Percentiles rank a stretch among this genome's conserved stretches.
phyloP scores from a whole-genome alignment of 1,140 invertebrate genomes.

The Xylocopa sonorina region DNA sequence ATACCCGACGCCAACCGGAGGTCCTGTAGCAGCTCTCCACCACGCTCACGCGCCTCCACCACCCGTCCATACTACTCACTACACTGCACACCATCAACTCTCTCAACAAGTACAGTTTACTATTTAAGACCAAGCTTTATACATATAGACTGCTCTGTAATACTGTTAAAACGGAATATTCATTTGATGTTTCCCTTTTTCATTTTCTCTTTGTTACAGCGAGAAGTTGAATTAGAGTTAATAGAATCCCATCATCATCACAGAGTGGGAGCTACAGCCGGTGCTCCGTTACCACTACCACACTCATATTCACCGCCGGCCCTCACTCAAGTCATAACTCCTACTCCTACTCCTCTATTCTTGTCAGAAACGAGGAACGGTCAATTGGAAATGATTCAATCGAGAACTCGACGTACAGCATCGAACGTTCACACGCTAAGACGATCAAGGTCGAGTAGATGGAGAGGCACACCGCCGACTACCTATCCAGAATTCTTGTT shows the following conservation, averaged over 20 bases:
- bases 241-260: constrained; percentile 77
- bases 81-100: constrained; percentile 77
- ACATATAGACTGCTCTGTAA: neutral
- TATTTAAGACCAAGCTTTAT: neutral
- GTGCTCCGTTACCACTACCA: constrained; percentile 78
- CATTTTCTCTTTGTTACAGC: constrained; percentile 59
- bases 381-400: constrained; percentile 80
- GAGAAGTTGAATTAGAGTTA: constrained; percentile 76
- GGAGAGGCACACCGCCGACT: constrained; percentile 83
- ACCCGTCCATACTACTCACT: constrained; percentile 77
- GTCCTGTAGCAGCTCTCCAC: constrained; percentile 75
- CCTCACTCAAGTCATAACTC: constrained; percentile 79
- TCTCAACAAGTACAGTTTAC: constrained; percentile 73
- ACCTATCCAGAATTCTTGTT: constrained; percentile 88
- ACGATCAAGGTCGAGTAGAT: constrained; percentile 81
- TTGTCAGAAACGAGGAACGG: constrained; percentile 81
- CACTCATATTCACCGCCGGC: constrained; percentile 79
- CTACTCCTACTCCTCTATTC: constrained; percentile 83
- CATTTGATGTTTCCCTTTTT: neutral
- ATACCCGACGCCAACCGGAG: constrained; percentile 74
- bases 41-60: constrained; percentile 76
- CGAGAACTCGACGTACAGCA: constrained; percentile 78
- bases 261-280: constrained; percentile 74
- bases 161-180: neutral
- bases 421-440: constrained; percentile 72